Base-by-base conservation (phyloP, 2,113 vertebrate genomes). In the Malurus cyaneus region DNA sequence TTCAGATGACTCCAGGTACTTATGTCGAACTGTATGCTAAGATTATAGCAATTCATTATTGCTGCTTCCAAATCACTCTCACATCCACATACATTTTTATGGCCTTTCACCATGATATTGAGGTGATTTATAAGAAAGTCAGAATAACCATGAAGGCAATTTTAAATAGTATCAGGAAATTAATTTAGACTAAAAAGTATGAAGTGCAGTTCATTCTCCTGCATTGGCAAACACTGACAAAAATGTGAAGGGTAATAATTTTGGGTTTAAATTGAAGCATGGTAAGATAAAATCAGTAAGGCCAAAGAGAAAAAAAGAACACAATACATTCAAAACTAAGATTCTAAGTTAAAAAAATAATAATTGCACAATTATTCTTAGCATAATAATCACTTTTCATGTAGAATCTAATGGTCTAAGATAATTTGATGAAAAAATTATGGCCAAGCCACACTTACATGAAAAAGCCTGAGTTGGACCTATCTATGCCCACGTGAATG, bases 161-260 rank as follows among this genome's bases (percentile, higher is more conserved):
- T 95, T 92, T 56, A 82, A 84, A 81, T 44, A 71, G 46, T 34
- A 61, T 57, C 50, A 89, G 50, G 31, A 96, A 94, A 91, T 60
- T 60, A 89, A 72, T 82, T 81, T 89, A 36, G 41, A 77, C 31
- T 79, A 56, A 72, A 78, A 92, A 29, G 20, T 36, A 66, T 52
- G 29, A 79, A 60, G 11, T 65, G 8, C 14, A 80, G 23, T 49
- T 84, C 31, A 67, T 53, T 69, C 25, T 41, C 31, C 31, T 79
- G 4, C 18, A 49, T 19, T 87, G 46, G 44, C 25, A 92, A 88
- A 80, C 42, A 77, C 17, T 56, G 39, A 44, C 3, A 60, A 86
- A 88, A 88, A 46, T 8, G 11, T 50, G 14, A 83, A 86, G 26
- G 29, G 52, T 32, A 66, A n/a, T 62, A 34, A 76, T 23, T 72